Percentiles rank a stretch among this genome's conserved stretches.
Evolutionary conservation across 2,888 invertebrate genomes (phyloP).

Genomic region (Glomeris marginata): DNA sequence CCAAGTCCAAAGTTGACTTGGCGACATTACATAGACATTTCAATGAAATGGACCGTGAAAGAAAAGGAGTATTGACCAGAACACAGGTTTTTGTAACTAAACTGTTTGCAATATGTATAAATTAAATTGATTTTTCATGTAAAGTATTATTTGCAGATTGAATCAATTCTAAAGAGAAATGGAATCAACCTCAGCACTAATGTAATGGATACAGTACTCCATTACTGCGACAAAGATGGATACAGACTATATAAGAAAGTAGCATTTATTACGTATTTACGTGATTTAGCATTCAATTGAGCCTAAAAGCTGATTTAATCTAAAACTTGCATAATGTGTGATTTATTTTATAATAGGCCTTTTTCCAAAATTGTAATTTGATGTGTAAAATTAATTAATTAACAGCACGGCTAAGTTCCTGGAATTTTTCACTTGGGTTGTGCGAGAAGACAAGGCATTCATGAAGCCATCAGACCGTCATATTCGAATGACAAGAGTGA

Average conservation of each 20-base stretch:
- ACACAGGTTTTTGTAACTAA: background rate
- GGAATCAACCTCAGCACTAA: background rate
- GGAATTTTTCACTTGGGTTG: no score
- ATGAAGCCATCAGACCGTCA: no score
- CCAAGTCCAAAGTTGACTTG: background rate
- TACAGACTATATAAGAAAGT: background rate
- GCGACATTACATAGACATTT: background rate
- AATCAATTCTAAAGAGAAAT: background rate
- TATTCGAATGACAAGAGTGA: background rate
- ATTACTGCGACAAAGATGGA: constrained; percentile 1
- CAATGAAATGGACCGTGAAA: constrained; percentile 1
- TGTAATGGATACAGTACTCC: background rate
- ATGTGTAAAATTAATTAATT: background rate
- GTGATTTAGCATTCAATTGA: background rate
- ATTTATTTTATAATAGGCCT: background rate
- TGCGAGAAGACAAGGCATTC: no score
- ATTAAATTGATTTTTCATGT: background rate
- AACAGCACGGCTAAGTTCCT: no score
- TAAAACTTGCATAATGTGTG: background rate
- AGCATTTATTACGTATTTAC: background rate
- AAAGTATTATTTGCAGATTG: background rate
- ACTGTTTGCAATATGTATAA: background rate
- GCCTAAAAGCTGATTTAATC: background rate
- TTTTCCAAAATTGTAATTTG: background rate
- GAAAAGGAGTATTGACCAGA: background rate